These are phyloP conservation scores for Diplazon laetatorius DNA, from an alignment of 2,888 invertebrate species.

Conservation along the genomic window DNA sequence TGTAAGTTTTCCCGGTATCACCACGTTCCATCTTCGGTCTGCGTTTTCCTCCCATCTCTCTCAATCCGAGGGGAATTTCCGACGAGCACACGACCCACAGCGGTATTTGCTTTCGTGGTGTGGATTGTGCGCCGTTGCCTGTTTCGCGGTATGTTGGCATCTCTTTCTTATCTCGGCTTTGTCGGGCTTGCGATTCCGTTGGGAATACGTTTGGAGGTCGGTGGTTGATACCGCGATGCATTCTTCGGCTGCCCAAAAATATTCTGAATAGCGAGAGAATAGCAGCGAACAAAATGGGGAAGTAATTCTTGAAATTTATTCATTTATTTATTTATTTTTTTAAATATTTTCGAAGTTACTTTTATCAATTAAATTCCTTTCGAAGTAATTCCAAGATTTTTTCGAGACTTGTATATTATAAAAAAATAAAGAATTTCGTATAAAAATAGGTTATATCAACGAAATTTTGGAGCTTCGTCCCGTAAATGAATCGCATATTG, in stretches of 20 bases:
- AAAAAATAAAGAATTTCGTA: too few relatives aligned
- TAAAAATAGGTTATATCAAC: background rate
- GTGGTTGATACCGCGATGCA: background rate
- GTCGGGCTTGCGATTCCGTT: slow-evolving; percentile 3
- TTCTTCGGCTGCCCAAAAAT: background rate
- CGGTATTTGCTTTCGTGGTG: slow-evolving; percentile 1
- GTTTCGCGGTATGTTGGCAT: background rate
- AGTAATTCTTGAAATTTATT: background rate
- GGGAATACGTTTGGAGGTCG: background rate
- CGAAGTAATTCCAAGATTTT: too few relatives aligned
- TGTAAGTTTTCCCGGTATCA: background rate
- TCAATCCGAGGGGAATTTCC: slow-evolving; percentile 24
- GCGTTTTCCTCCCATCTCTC: slow-evolving; percentile 6
- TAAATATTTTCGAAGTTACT: too few relatives aligned
- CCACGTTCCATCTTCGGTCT: background rate
- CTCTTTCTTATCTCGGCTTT: background rate
- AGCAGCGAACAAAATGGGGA: background rate
- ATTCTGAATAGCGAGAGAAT: background rate
- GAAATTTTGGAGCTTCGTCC: background rate
- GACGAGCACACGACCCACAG: background rate
- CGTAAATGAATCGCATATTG: background rate
- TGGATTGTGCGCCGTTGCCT: background rate
- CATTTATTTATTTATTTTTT: background rate
- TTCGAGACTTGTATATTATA: too few relatives aligned
- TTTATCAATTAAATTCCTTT: too few relatives aligned